Percentiles rank a stretch among this genome's conserved stretches.
phyloP scores from a whole-genome alignment of 2,113 vertebrate species.

The Strigops habroptila region DNA sequence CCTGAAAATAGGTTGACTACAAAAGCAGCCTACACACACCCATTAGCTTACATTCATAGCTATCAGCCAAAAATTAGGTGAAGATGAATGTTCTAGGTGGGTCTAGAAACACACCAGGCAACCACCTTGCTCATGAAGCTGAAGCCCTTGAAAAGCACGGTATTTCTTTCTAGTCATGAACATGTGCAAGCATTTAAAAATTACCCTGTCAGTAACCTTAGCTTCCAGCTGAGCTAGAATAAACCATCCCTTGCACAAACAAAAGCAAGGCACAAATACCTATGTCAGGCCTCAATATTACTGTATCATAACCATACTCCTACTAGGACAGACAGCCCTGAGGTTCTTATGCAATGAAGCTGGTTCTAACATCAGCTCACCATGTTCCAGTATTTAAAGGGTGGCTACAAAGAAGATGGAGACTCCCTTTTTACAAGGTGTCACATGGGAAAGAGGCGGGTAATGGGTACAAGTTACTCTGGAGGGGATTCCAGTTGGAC shows the following conservation, averaged over 20 bases:
- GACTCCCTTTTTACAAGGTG: background rate
- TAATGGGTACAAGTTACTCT: background rate
- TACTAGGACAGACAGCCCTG: background rate
- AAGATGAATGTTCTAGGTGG: background rate
- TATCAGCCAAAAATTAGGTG: background rate
- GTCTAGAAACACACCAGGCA: background rate
- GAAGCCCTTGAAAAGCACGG: background rate
- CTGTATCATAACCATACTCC: background rate
- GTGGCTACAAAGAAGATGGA: background rate
- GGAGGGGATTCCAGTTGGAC: background rate
- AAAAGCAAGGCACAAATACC: background rate
- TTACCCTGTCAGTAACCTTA: background rate
- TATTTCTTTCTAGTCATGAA: background rate
- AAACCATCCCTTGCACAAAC: background rate
- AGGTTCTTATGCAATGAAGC: background rate
- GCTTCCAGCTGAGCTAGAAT: background rate
- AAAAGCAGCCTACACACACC: background rate
- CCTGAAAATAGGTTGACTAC: background rate
- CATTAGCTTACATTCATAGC: background rate
- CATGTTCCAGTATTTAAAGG: background rate
- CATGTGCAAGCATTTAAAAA: background rate
- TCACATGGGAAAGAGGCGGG: background rate
- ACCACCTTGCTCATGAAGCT: background rate
- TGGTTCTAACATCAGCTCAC: background rate
- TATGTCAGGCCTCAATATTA: background rate